Conservation (phyloP, 2,113 vertebrate genomes). For the Chitala chitala region DNA sequence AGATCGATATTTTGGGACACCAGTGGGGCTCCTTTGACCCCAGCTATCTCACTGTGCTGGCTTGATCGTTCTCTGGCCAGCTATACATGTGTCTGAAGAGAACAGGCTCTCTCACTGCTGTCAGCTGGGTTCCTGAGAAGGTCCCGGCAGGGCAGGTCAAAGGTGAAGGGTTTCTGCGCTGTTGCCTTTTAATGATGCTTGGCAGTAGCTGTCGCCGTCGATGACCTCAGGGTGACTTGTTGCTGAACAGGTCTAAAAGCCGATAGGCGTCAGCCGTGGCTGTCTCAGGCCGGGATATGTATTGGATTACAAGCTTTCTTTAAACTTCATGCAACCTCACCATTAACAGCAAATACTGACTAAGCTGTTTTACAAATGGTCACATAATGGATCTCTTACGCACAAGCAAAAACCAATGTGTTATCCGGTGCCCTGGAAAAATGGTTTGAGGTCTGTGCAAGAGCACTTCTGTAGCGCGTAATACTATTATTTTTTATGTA, state of each 20-base stretch:
- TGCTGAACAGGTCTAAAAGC: neutral
- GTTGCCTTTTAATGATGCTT: neutral
- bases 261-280: neutral
- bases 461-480: neutral
- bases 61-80: neutral
- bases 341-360: too few relatives aligned
- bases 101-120: neutral
- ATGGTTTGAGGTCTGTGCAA: neutral
- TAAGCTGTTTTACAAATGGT: too few relatives aligned
- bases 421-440: too few relatives aligned
- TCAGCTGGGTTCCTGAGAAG: neutral
- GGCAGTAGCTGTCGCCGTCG: neutral
- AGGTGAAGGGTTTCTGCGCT: neutral
- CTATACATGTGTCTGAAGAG: neutral
- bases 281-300: neutral
- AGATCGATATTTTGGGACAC: too few relatives aligned
- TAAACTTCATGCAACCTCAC: too few relatives aligned
- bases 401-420: too few relatives aligned
- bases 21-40: too few relatives aligned
- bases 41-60: constrained; percentile 31
- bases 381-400: too few relatives aligned
- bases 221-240: neutral
- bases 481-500: neutral
- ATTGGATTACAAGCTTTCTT: too few relatives aligned
- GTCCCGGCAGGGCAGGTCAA: too few relatives aligned